Conservation (phyloP, 2,888 invertebrate genomes). For the Copidosoma aretas region DNA sequence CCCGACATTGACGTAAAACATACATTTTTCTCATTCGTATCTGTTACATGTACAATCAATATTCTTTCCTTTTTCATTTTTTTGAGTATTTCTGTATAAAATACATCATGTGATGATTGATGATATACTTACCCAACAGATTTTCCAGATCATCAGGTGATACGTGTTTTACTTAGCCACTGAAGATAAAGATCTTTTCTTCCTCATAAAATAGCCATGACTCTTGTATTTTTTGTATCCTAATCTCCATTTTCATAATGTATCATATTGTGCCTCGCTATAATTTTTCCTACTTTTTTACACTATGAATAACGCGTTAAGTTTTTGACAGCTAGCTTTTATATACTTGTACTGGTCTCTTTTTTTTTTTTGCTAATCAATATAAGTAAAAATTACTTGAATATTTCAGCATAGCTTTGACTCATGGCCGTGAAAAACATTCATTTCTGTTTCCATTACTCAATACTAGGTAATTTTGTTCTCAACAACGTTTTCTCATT, state of each 20-base stretch:
- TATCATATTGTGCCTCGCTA: constrained; percentile 28
- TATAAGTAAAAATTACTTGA: background rate
- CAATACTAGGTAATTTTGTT: background rate
- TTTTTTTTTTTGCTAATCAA: background rate
- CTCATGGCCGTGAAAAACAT: background rate
- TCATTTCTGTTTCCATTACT: background rate
- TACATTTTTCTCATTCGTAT: constrained; percentile 43
- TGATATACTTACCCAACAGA: constrained; percentile 13
- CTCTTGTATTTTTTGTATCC: constrained; percentile 2
- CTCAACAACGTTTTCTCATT: background rate
- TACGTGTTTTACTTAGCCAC: constrained; percentile 11
- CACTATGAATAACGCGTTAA: constrained; percentile 16
- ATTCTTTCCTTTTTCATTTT: constrained; percentile 21
- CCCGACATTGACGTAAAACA: constrained; percentile 34
- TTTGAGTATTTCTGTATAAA: constrained; percentile 1
- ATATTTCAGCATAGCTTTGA: background rate
- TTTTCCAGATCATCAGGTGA: constrained; percentile 8
- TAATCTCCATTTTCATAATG: background rate
- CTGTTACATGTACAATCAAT: constrained; percentile 44
- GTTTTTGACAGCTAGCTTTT: constrained; percentile 13
- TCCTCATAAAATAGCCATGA: constrained; percentile 4
- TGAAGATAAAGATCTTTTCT: constrained; percentile 3
- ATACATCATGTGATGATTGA: background rate
- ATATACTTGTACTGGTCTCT: background rate
- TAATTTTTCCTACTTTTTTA: constrained; percentile 24